phyloP scores from a whole-genome alignment of 2,888 invertebrate species.

The Protonemura montana region DNA sequence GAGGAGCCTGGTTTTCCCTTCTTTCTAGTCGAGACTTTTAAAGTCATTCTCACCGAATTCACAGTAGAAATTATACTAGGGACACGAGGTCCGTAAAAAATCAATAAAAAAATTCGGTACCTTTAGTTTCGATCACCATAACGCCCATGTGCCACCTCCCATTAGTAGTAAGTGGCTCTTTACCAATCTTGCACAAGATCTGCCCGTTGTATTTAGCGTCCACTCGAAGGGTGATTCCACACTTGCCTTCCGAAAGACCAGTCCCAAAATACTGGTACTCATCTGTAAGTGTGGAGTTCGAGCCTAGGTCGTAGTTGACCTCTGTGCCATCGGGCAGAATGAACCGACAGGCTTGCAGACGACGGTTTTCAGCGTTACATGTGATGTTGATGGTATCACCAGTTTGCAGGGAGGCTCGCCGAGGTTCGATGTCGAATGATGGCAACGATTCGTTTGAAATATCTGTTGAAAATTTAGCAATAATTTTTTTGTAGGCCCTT shows the following conservation, averaged over 20 bases:
- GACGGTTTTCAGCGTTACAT: too few relatives aligned
- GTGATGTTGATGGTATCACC: not conserved
- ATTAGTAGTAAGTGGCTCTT: not conserved
- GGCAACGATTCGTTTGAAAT: not conserved
- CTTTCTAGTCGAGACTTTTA: too few relatives aligned
- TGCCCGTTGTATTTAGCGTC: too few relatives aligned
- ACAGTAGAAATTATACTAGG: too few relatives aligned
- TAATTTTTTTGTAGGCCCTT: too few relatives aligned
- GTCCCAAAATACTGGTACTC: conserved; percentile 20
- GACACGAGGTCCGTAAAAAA: too few relatives aligned
- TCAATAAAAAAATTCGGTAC: too few relatives aligned
- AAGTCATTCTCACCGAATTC: too few relatives aligned
- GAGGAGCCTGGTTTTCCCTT: too few relatives aligned
- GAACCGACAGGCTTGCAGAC: too few relatives aligned
- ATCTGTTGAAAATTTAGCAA: not conserved
- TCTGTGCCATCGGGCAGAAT: too few relatives aligned
- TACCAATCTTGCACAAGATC: conserved; percentile 32
- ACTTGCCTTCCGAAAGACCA: conserved; percentile 20
- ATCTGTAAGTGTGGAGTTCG: not conserved
- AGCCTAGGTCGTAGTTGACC: not conserved
- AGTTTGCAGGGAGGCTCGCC: not conserved
- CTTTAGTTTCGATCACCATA: not conserved
- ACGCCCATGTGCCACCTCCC: conserved; percentile 29
- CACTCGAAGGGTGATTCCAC: not conserved
- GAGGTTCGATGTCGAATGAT: conserved; percentile 15